Conservation (phyloP, 2,888 invertebrate genomes). For the Linnaemya vulpina region DNA sequence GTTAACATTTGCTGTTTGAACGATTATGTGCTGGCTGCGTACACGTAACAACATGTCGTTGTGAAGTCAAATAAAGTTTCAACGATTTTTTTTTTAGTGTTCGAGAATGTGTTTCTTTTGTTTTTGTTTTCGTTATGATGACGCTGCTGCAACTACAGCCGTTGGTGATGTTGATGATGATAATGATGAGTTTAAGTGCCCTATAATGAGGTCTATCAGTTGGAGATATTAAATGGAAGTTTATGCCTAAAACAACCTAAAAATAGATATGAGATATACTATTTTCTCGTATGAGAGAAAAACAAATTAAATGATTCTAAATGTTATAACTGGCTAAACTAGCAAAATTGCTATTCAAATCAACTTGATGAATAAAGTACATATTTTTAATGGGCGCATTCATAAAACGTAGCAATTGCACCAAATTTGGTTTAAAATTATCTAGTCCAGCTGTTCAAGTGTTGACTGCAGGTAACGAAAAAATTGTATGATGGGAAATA, state of each 20-base stretch:
- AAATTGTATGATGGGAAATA: no score
- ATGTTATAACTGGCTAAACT: no score
- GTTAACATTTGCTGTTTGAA: constrained; percentile 28
- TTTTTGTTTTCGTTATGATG: background rate
- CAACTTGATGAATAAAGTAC: no score
- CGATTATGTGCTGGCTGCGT: background rate
- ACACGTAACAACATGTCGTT: constrained; percentile 41
- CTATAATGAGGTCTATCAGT: constrained; percentile 25
- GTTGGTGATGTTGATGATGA: constrained; percentile 4
- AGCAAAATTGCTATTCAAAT: no score
- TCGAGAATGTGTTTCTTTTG: constrained; percentile 19
- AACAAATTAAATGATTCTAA: no score
- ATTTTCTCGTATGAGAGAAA: no score
- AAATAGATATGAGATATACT: background rate
- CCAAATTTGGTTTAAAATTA: no score
- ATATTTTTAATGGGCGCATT: no score
- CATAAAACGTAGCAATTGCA: no score
- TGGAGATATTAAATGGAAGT: background rate
- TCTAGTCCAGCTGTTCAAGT: no score
- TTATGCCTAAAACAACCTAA: background rate
- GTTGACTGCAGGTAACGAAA: no score
- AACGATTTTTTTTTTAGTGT: constrained; percentile 20
- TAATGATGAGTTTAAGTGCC: constrained; percentile 38
- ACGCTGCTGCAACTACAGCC: background rate
- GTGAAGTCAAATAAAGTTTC: constrained; percentile 58